Base-by-base conservation (phyloP, 2,113 vertebrate species). In the Willisornis vidua region DNA sequence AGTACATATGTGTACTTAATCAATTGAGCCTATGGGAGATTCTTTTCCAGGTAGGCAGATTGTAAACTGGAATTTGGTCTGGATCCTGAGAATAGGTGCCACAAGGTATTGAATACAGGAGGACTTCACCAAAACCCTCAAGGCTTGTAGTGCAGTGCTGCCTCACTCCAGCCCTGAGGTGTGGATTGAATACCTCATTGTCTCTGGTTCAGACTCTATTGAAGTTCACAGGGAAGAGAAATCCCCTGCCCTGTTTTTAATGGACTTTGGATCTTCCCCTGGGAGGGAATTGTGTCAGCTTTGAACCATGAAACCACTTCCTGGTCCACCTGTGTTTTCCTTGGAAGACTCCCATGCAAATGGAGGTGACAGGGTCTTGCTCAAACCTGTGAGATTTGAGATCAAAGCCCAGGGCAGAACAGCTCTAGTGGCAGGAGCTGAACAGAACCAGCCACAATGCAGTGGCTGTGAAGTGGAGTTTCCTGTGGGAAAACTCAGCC, bases 281-380 rank as follows among this genome's bases (percentile, higher is more conserved):
- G 28, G 25, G 68, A 78, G 67, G 28, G 25, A 89, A 33, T 26
- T 43, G 26, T 91, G 49, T 74, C 75, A 87, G 85, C 74, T 93
- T 39, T 91, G 61, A 89, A 46, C 79, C 61, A 35, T 14, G 31
- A 88, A 55, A 62, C 49, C 0, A 0, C 37, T 88, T 93, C 83
- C 72, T 59, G 62, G 25, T 74, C 48, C 94, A 89, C 62, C 85
- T 94, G 78, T 87, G 80, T 96, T 96, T 94, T 93, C 75, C 87
- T 89, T 85, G 86, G 93, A 97, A 87, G 22, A 39, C 33, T 86
- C 68, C 39, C n/a, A 74, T 41, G 24, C 61, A 55, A 41, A 35
- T 37, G 31, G 16, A 18, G 45, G 62, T 25, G 48, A 9, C 51
- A 11, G 19, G 33, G 39, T 61, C 79, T 82, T 82, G 85, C 55